Percentiles rank a stretch among this genome's conserved stretches.
Conservation (phyloP, 2,888 invertebrate genomes). For the Stenodema calcarata region DNA sequence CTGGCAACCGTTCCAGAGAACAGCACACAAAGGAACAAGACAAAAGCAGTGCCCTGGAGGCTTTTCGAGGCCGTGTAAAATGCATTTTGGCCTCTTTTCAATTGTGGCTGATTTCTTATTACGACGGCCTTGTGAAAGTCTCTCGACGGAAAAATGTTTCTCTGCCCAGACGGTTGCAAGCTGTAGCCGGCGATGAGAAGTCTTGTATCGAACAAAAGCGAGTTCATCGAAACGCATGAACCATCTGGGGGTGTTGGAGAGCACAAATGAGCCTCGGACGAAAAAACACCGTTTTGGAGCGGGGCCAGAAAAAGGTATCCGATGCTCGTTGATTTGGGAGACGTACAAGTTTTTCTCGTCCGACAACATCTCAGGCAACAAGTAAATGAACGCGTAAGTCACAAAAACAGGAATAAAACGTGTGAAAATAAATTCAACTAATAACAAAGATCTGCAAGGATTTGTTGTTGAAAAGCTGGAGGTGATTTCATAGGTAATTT, state of each 20-base stretch:
- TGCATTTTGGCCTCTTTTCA: too few species aligned
- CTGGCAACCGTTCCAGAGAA: too few species aligned
- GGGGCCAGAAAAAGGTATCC: background rate
- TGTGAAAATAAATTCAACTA: too few species aligned
- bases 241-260: background rate
- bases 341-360: background rate
- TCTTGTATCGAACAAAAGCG: conserved; percentile 1
- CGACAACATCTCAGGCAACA: background rate
- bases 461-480: too few species aligned
- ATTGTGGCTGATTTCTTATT: too few species aligned
- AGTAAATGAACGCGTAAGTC: too few species aligned
- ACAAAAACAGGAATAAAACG: too few species aligned
- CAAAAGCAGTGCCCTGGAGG: too few species aligned
- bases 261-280: background rate
- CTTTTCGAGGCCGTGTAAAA: too few species aligned
- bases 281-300: background rate
- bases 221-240: background rate
- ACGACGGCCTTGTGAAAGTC: background rate
- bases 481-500: too few species aligned
- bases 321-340: background rate
- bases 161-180: background rate
- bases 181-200: background rate
- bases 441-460: too few species aligned
- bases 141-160: background rate
- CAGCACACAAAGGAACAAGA: too few species aligned